Evolutionary conservation across 2,888 invertebrate genomes (phyloP).

Genomic region (Tridacna crocea): DNA sequence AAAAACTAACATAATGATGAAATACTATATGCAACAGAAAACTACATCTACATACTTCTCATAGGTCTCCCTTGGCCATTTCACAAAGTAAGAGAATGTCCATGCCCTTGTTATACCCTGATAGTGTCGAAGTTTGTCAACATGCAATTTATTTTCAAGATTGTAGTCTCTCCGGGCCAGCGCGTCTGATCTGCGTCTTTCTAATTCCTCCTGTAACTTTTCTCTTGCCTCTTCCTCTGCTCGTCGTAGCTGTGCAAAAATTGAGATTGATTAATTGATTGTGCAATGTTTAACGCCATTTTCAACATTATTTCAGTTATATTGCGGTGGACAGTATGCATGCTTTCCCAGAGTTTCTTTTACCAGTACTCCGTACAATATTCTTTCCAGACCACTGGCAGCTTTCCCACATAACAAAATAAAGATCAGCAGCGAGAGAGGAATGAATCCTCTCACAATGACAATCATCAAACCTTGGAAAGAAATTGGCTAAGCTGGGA

Average conservation of each 20-base stretch:
- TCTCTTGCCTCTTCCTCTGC: conserved; percentile 75
- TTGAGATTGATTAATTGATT: neutral
- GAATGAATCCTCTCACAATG: no score
- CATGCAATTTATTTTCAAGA: conserved; percentile 71
- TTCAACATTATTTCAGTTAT: no score
- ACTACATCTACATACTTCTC: conserved; percentile 67
- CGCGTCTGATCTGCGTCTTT: conserved; percentile 66
- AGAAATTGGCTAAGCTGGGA: no score
- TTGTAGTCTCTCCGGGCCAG: conserved; percentile 76
- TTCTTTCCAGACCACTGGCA: no score
- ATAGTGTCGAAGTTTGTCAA: conserved; percentile 72
- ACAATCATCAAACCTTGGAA: no score
- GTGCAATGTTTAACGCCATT: no score
- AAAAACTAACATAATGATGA: neutral
- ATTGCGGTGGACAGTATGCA: no score
- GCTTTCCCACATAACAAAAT: no score
- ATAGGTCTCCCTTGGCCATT: conserved; percentile 80
- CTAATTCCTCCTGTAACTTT: conserved; percentile 73
- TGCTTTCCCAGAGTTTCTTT: no score
- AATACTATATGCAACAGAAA: neutral
- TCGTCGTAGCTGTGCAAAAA: conserved; percentile 48
- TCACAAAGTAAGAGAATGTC: conserved; percentile 80
- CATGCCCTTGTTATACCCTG: conserved; percentile 80
- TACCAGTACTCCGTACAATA: no score
- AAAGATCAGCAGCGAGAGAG: no score